Evolutionary conservation across 1,140 invertebrate species (phyloP).

Genomic region (Lordiphosa clarofinis): DNA sequence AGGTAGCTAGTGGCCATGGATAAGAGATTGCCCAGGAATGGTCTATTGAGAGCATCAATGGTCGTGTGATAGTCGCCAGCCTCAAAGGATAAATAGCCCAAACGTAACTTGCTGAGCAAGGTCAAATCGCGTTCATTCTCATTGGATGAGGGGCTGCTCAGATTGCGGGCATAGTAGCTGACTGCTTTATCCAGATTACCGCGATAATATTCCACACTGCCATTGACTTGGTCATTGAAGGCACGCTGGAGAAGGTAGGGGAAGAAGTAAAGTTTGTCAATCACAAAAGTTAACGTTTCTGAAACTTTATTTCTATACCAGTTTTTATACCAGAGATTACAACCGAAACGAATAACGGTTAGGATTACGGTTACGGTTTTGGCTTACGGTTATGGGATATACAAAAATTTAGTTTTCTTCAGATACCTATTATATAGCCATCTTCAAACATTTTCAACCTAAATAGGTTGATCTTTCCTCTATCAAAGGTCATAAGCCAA

Average conservation of each 20-base stretch:
- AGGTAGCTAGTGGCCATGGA: constrained; percentile 25
- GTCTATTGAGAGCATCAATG: constrained; percentile 20
- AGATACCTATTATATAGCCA: too few relatives aligned
- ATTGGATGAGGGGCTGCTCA: background rate
- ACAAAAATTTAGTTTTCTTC: too few relatives aligned
- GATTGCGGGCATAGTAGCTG: constrained; percentile 23
- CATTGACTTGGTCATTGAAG: constrained; percentile 53
- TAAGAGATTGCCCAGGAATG: constrained; percentile 5
- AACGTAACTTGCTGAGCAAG: constrained; percentile 37
- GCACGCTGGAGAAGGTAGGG: background rate
- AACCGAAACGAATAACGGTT: too few relatives aligned
- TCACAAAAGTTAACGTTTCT: too few relatives aligned
- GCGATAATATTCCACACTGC: constrained; percentile 51
- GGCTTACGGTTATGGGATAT: too few relatives aligned
- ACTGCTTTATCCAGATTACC: constrained; percentile 26
- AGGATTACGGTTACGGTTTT: too few relatives aligned
- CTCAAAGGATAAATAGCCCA: constrained; percentile 45
- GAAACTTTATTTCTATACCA: too few relatives aligned
- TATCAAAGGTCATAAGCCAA: too few relatives aligned
- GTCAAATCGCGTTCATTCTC: constrained; percentile 20
- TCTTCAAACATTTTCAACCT: too few relatives aligned
- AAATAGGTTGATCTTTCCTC: too few relatives aligned
- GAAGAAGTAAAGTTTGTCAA: background rate
- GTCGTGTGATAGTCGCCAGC: constrained; percentile 24
- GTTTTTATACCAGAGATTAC: too few relatives aligned